phyloP scores from a whole-genome alignment of 2,888 invertebrate genomes.

The Acanthococcus lagerstroemiae region DNA sequence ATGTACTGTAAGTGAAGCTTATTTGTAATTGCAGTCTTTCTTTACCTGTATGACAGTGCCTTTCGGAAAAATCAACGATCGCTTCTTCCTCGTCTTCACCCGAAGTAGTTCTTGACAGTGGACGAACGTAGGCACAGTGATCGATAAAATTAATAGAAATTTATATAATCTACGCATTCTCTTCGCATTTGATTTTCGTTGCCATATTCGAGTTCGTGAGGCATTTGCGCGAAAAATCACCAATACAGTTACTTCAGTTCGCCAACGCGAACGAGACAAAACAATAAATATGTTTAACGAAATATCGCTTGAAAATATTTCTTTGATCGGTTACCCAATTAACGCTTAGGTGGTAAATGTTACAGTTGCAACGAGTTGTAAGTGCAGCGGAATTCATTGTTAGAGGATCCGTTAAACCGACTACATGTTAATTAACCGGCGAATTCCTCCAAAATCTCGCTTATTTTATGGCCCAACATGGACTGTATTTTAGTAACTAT shows the following conservation, averaged over 20 bases:
- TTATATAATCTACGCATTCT: slow-evolving; percentile 9
- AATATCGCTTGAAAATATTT: too few species aligned
- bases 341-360: background rate
- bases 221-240: too few species aligned
- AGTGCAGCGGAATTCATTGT: too few species aligned
- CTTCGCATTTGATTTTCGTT: background rate
- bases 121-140: background rate
- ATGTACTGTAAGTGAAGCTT: too few species aligned
- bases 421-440: too few species aligned
- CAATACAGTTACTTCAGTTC: background rate
- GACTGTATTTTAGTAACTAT: too few species aligned
- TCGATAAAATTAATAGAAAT: slow-evolving; percentile 5
- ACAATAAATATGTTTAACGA: background rate
- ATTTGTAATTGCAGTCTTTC: too few species aligned
- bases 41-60: slow-evolving; percentile 31
- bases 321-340: background rate
- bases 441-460: too few species aligned
- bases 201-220: background rate
- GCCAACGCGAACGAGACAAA: background rate
- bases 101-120: slow-evolving; percentile 1
- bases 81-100: slow-evolving; percentile 16
- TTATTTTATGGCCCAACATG: too few species aligned
- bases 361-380: background rate
- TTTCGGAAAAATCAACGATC: slow-evolving; percentile 26
- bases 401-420: too few species aligned